Base-by-base conservation (phyloP, 2,113 vertebrate species). In the Daboia siamensis region DNA sequence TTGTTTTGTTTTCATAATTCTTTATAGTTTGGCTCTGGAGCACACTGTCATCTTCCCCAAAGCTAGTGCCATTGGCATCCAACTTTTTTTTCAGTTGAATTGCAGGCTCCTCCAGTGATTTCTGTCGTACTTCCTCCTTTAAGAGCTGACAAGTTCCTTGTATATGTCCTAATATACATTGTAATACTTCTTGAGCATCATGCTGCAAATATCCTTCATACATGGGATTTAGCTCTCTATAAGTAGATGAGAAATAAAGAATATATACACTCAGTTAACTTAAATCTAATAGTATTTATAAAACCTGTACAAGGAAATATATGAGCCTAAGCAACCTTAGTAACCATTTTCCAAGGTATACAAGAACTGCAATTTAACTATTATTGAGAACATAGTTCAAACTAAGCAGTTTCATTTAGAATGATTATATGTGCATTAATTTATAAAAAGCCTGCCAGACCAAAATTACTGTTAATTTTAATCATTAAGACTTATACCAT, bases 191-290 rank as follows among this genome's bases (percentile, higher is more conserved):
- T 96, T 99, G 99, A 88, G 99, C 99, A 89, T 99, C 99, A 11
- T 99, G 99, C 95, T 99, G 99, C 92, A 99, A 97, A 96, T 99
- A 99, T 55, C 99, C 99, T 95, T 99, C 99, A 33, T 99, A 99
- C 99, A 99, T 99, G 24, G 99, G 99, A 96, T 99, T 99, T 93
- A 99, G 98, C 94, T 98, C 98, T 97, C 99, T 99, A 90, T 86
- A 90, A 89, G 91, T 90, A 21, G 13, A 90, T 24, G 90, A 91
- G 12, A 2, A 64, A 64, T 61, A 90, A 29, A 2, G 33, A 39
- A 92, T 24, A 12, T n/a, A 44, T 88, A 57, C 15, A 15, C 6
- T 24, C 23, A 57, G 39, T 33, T 46, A 80, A 46, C 55, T n/a
- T 24, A 89, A 10, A 13, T 48, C 20, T 88, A 29, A 13, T 92